These are phyloP conservation scores for Zophobas morio DNA, from an alignment of 1,140 invertebrate species.

Conservation along the genomic window DNA sequence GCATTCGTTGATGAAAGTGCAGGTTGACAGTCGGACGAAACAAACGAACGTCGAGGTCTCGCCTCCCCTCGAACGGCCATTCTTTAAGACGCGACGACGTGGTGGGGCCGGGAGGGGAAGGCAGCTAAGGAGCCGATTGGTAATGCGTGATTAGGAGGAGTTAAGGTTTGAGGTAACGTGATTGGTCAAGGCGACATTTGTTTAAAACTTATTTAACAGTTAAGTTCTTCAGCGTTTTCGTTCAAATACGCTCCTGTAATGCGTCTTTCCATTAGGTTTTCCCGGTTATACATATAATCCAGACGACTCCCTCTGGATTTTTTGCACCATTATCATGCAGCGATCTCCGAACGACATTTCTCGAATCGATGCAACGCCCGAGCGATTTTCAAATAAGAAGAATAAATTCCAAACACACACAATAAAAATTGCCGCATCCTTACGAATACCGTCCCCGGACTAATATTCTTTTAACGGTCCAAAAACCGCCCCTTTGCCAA, in stretches of 20 bases:
- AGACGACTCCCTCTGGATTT: background rate
- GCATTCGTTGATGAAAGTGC: constrained; percentile 16
- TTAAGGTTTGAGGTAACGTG: too few relatives aligned
- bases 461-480: constrained; percentile 38
- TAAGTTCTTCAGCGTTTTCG: too few relatives aligned
- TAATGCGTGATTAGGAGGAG: too few relatives aligned
- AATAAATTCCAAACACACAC: constrained; percentile 25
- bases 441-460: constrained; percentile 20
- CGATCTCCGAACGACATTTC: background rate
- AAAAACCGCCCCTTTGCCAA: constrained; percentile 23
- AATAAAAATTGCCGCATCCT: constrained; percentile 21
- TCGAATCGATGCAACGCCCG: background rate
- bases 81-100: background rate
- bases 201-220: too few relatives aligned
- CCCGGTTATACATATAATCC: background rate
- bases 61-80: background rate
- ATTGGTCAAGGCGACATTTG: too few relatives aligned
- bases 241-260: too few relatives aligned
- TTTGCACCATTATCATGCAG: background rate
- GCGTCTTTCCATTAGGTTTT: too few relatives aligned
- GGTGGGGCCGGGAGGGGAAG: too few relatives aligned
- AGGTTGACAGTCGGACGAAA: constrained; percentile 6
- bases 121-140: too few relatives aligned
- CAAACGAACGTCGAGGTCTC: too few relatives aligned
- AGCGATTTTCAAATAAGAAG: background rate